phyloP scores from a whole-genome alignment of 2,888 invertebrate species.

The Chymomyza amoena region DNA sequence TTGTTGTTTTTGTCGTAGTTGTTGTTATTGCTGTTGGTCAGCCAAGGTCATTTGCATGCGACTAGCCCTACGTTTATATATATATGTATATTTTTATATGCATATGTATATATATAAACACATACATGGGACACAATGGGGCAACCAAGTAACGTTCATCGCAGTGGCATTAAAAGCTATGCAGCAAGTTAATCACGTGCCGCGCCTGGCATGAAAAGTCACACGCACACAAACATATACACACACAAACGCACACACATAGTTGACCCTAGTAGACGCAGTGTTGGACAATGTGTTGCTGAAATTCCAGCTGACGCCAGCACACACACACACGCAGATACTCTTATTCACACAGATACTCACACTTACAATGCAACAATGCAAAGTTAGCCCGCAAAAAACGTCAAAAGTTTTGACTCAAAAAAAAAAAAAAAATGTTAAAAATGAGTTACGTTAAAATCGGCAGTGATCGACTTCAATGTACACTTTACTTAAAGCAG shows the following conservation, averaged over 20 bases:
- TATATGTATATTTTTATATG: neutral
- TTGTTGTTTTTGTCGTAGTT: conserved; percentile 11
- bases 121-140: conserved; percentile 17
- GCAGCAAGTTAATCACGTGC: conserved; percentile 65
- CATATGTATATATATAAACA: neutral
- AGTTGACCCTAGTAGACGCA: neutral
- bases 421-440: too few relatives aligned
- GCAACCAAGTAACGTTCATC: conserved; percentile 36
- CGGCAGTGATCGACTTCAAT: too few relatives aligned
- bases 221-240: conserved; percentile 38
- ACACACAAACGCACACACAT: neutral
- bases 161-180: neutral
- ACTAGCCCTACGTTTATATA: conserved; percentile 21
- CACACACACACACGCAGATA: neutral
- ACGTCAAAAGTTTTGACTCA: too few relatives aligned
- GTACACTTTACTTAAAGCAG: too few relatives aligned
- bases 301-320: conserved; percentile 10
- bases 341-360: conserved; percentile 6
- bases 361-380: too few relatives aligned
- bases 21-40: conserved; percentile 21
- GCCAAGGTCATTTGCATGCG: conserved; percentile 51
- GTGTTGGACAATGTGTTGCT: conserved; percentile 36
- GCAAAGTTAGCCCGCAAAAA: too few relatives aligned
- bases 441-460: too few relatives aligned
- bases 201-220: conserved; percentile 55